Base-by-base conservation (phyloP, 2,113 vertebrate genomes). In the Pteruthius melanotis region DNA sequence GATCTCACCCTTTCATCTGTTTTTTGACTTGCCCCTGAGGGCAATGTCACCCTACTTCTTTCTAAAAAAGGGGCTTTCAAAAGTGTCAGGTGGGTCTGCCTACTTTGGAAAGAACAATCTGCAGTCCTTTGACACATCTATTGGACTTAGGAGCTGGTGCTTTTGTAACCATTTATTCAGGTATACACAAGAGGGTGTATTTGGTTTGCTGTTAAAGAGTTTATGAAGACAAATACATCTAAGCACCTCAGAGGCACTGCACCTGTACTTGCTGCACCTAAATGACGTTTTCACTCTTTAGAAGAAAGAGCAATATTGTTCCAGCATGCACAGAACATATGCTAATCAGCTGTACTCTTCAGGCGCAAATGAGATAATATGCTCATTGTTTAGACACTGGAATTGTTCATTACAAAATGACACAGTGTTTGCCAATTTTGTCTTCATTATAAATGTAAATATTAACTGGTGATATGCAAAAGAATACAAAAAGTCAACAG, bases 401-500 rank as follows among this genome's bases (percentile, higher is more conserved):
- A 98, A 98, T 98, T 98, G 98, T 98, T 98, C 98, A 98, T 98
- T 98, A 98, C 98, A 98, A 98, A 98, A 98, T 98, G 98, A 98
- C 98, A 98, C 98, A 98, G 97, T 98, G 98, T 98, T 98, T 98
- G 98, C 98, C 98, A 98, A 98, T 98, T 98, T 98, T 98, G 98
- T 98, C 98, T 98, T 98, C 98, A 98, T 98, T 98, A 98, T 98
- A 98, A 98, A 98, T 98, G 98, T 98, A 98, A 98, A 98, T 98
- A 98, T 98, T 98, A 98, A 98, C 98, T 98, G 97, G 97, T 5
- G 97, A 98, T 98, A 98, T 98, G 98, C 98, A 98, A 98, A 98
- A 98, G 98, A 98, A 98, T 98, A 98, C 98, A 98, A 98, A 98
- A 98, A 98, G 98, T 98, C 98, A 98, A 98, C 98, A 98, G 98